Conservation (phyloP, 2,888 invertebrate species). For the Cephus pygmeus region DNA sequence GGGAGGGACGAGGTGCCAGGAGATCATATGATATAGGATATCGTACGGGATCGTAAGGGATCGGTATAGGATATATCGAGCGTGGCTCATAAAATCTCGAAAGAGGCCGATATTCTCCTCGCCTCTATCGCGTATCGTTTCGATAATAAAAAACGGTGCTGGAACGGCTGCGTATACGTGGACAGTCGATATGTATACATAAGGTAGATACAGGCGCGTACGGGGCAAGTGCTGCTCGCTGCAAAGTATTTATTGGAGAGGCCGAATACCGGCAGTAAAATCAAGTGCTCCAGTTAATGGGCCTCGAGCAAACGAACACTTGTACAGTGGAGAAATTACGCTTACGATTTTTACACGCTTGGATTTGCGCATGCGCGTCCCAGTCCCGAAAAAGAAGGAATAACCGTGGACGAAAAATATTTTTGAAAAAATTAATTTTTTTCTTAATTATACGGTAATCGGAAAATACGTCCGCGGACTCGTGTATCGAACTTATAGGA, state of each 20-base stretch:
- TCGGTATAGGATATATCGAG: neutral
- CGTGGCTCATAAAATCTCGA: slow-evolving; percentile 19
- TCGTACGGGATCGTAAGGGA: neutral
- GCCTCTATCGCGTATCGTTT: slow-evolving; percentile 14
- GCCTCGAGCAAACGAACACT: neutral
- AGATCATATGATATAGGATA: neutral
- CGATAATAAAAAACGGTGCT: slow-evolving; percentile 1
- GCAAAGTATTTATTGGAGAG: slow-evolving; percentile 7
- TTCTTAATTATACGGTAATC: neutral
- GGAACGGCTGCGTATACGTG: neutral
- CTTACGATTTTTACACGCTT: neutral
- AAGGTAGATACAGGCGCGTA: neutral
- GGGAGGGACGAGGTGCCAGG: neutral
- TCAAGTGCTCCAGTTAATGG: slow-evolving; percentile 43
- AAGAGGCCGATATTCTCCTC: slow-evolving; percentile 22
- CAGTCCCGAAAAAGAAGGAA: neutral
- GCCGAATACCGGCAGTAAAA: slow-evolving; percentile 35
- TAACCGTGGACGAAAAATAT: neutral
- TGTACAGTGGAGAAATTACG: neutral
- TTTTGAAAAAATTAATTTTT: neutral
- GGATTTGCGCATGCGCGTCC: neutral
- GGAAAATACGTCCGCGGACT: neutral
- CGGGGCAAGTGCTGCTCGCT: neutral
- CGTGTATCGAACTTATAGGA: neutral
- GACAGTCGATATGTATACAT: neutral